Base-by-base conservation (phyloP, 2,888 invertebrate genomes). In the Stenodema calcarata region DNA sequence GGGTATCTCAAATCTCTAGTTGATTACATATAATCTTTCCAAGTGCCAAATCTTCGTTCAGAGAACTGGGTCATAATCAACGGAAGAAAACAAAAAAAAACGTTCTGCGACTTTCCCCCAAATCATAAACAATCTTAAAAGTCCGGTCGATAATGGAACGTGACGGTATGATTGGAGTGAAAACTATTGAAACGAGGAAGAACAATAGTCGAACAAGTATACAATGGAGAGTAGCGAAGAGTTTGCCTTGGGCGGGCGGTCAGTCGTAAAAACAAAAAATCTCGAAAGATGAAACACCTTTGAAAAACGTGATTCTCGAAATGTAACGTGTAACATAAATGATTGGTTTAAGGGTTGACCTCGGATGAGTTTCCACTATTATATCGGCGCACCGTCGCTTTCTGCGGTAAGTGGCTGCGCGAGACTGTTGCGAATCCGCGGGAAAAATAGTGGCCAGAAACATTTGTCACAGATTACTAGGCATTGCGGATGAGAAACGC, bases 131-230 rank as follows among this genome's bases (percentile, higher is more conserved):
- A 35, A 73, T 30, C 73, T 73, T 73, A 35, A 73, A 73, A 73
- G 41, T 73, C 73, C 73, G n/a, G 14, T 7, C 73, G 73, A 73
- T 73, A 73, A 73, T 73, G 73, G 73, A 73, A 73, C 73, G 73
- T 73, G 73, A 73, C 73, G 73, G 73, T 73, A 73, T 73, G 73
- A 73, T 73, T 73, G 73, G 73, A 73, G 73, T 73, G 73, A 73
- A 73, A 73, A 73, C 73, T 73, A 73, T 73, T 73, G 73, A 73
- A 73, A 73, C 30, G 73, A 73, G 73, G 73, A n/a, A 73, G 73
- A 73, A 73, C 73, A 73, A 73, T 73, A 41, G 73, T 18, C 73
- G 14, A 18, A 41, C 28, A 73, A 35, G 35, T 41, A 16, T 18
- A 73, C 27, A 73, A 41, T 69, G 69, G 73, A 35, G 73, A 35